These are phyloP conservation scores for Chrysogorgia sp. DNA, from an alignment of 92 coral and sea anemone genomes.

Conservation along the genomic window DNA sequence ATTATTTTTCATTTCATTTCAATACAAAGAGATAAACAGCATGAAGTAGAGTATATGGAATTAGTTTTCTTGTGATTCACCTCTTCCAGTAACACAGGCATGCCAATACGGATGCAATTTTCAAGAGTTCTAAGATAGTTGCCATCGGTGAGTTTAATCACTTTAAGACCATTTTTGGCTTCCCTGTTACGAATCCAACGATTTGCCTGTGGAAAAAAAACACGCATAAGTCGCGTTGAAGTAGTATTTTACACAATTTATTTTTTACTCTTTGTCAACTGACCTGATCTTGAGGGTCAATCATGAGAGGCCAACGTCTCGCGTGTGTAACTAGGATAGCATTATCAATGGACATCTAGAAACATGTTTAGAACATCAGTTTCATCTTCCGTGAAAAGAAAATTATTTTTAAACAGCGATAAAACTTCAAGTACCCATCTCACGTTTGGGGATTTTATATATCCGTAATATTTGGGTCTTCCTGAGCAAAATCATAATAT, in stretches of 20 bases:
- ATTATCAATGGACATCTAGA: conserved; percentile 94
- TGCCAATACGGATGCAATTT: conserved; percentile 98
- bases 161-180: conserved; percentile 94
- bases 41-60: not conserved
- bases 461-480: too few species aligned
- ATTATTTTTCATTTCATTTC: not conserved
- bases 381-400: too few species aligned
- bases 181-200: conserved; percentile 98
- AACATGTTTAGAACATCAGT: not conserved
- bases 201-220: conserved; percentile 76
- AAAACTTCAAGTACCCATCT: too few species aligned
- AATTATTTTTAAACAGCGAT: too few species aligned
- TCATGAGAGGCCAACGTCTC: conserved; percentile 99
- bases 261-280: not conserved
- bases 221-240: too few species aligned
- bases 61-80: conserved; percentile 10
- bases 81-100: conserved; percentile 98
- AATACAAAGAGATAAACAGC: not conserved
- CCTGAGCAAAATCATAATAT: too few species aligned
- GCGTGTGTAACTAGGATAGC: conserved; percentile 93
- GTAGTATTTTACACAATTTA: not conserved
- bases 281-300: conserved; percentile 99
- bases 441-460: too few species aligned
- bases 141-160: conserved; percentile 93
- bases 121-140: conserved; percentile 96